phyloP scores from a whole-genome alignment of 2,113 vertebrate species.

The Camelus bactrianus region DNA sequence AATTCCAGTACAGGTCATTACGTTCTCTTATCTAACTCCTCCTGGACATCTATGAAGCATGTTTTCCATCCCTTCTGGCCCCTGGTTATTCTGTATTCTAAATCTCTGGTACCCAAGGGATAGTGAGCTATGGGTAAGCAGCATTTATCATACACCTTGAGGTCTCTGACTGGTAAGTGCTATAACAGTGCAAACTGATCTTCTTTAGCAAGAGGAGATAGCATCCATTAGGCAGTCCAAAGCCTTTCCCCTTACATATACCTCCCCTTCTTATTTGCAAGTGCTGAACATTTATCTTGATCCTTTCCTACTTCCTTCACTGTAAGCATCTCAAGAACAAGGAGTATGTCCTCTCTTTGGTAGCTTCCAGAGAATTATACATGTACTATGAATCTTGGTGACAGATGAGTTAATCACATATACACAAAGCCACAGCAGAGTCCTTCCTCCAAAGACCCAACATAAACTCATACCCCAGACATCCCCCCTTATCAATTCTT shows the following conservation, averaged over 20 bases:
- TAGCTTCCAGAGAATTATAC: slow-evolving; percentile 20
- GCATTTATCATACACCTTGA: slow-evolving; percentile 24
- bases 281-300: not conserved
- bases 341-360: not conserved
- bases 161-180: not conserved
- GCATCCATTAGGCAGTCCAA: not conserved
- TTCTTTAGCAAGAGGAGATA: slow-evolving; percentile 14
- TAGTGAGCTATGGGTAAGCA: not conserved
- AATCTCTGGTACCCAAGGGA: not conserved
- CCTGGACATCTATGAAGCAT: not conserved
- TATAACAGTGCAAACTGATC: not conserved
- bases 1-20: slow-evolving; percentile 13
- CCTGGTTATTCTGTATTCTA: not conserved
- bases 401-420: not conserved
- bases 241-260: not conserved
- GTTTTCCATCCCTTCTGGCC: not conserved
- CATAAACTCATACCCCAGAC: not conserved
- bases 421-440: not conserved
- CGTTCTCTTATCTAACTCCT: not conserved
- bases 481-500: not conserved
- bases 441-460: not conserved
- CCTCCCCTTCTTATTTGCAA: not conserved
- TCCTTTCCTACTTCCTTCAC: not conserved
- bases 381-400: not conserved
- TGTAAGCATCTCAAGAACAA: slow-evolving; percentile 8